Evolutionary conservation across 2,797 vertebrate species (phyloP).

Genomic region (Forpus xanthops): DNA sequence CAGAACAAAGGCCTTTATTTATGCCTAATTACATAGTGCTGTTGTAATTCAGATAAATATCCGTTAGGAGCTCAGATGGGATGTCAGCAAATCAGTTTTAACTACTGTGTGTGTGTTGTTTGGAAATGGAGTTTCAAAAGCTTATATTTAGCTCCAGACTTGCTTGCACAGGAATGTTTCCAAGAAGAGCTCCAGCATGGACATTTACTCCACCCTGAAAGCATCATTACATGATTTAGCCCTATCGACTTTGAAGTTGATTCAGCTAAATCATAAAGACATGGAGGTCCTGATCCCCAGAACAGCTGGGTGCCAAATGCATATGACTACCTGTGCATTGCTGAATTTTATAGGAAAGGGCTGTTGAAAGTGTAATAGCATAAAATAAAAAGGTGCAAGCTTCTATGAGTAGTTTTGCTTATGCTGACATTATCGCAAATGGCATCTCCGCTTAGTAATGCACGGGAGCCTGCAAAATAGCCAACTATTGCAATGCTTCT

Average conservation of each 20-base stretch:
- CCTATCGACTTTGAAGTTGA: not conserved
- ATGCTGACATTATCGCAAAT: conserved; percentile 9
- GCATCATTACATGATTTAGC: not conserved
- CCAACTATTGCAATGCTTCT: not conserved
- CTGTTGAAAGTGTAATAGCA: not conserved
- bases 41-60: conserved; percentile 45
- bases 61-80: not conserved
- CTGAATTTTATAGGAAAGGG: not conserved
- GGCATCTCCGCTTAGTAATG: not conserved
- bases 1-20: conserved; percentile 49
- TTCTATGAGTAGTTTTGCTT: not conserved
- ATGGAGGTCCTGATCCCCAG: not conserved
- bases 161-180: fast-evolving
- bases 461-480: not conserved
- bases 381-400: not conserved
- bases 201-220: not conserved
- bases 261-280: not conserved
- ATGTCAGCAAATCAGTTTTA: conserved; percentile 29
- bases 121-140: not conserved
- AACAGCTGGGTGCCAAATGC: not conserved
- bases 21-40: conserved; percentile 7
- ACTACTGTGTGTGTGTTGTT: not conserved
- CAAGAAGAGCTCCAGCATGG: not conserved
- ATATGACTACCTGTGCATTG: fast-evolving
- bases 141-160: not conserved